Conservation (phyloP, 2,113 vertebrate species). For the Perca schrenkii region DNA sequence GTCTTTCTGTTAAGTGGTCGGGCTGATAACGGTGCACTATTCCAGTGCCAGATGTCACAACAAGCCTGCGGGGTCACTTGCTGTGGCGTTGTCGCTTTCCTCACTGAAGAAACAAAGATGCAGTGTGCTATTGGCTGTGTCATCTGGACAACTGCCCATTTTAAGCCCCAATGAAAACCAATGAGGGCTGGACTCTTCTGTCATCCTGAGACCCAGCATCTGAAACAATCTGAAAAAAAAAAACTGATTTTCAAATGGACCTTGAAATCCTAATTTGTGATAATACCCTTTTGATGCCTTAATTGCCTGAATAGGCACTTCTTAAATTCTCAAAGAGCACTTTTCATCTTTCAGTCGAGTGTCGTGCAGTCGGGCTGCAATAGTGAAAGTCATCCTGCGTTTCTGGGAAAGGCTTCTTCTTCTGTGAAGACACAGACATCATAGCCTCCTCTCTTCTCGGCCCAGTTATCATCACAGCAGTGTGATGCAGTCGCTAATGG, state of each 20-base stretch:
- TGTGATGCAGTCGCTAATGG: constrained; percentile 43
- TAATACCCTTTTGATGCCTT: background rate
- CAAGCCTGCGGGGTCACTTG: constrained; percentile 63
- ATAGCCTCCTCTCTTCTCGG: constrained; percentile 9
- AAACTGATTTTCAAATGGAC: background rate
- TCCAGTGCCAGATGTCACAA: constrained; percentile 76
- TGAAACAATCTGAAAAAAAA: background rate
- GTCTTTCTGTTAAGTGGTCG: constrained; percentile 63
- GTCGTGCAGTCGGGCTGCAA: background rate
- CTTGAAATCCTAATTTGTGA: constrained; percentile 2
- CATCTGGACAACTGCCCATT: constrained; percentile 73
- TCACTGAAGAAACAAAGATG: constrained; percentile 77
- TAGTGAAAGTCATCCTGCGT: background rate
- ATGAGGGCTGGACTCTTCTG: constrained; percentile 34
- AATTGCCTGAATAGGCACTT: constrained; percentile 14
- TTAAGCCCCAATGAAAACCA: constrained; percentile 42
- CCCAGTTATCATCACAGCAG: constrained; percentile 22
- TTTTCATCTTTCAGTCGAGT: constrained; percentile 7
- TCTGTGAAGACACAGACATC: background rate
- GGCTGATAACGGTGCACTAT: constrained; percentile 69
- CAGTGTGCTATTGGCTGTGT: constrained; percentile 79
- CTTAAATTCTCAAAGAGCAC: background rate
- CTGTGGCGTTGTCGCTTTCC: constrained; percentile 64
- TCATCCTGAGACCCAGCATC: constrained; percentile 9
- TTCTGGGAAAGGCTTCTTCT: constrained; percentile 38